Evolutionary conservation across 2,888 invertebrate species (phyloP).

Genomic region (Petrolisthes manimaculis): DNA sequence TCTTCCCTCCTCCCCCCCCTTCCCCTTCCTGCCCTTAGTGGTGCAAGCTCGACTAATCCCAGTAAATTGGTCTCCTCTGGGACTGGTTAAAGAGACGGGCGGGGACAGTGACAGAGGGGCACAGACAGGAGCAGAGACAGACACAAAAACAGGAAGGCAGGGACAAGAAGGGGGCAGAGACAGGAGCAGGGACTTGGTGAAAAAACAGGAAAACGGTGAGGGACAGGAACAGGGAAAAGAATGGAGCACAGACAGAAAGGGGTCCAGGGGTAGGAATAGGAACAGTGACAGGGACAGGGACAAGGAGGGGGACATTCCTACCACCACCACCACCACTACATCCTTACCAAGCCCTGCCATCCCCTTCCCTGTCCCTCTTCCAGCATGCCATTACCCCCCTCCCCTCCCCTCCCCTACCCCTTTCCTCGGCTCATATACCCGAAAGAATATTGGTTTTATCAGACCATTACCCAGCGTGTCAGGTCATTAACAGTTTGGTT

Average conservation of each 20-base stretch:
- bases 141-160: neutral
- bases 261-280: neutral
- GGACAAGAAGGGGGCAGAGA: neutral
- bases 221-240: slow-evolving; percentile 4
- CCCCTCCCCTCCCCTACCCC: neutral
- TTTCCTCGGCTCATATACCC: neutral
- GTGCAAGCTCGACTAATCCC: slow-evolving; percentile 35
- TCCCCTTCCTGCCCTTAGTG: neutral
- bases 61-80: slow-evolving; percentile 35
- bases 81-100: slow-evolving; percentile 18
- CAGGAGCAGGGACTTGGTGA: neutral
- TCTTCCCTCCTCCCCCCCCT: neutral
- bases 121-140: neutral
- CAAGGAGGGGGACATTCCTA: neutral
- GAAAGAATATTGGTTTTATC: no score
- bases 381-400: neutral
- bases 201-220: neutral
- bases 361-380: neutral
- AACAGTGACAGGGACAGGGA: neutral
- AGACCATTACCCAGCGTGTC: no score
- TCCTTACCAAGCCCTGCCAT: neutral
- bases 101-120: neutral
- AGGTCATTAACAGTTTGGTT: no score
- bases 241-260: neutral
- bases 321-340: no score